Evolutionary conservation across 2,797 vertebrate genomes (phyloP), one percentile per base, ranked within the genome.

Genomic region (Picus viridis): DNA sequence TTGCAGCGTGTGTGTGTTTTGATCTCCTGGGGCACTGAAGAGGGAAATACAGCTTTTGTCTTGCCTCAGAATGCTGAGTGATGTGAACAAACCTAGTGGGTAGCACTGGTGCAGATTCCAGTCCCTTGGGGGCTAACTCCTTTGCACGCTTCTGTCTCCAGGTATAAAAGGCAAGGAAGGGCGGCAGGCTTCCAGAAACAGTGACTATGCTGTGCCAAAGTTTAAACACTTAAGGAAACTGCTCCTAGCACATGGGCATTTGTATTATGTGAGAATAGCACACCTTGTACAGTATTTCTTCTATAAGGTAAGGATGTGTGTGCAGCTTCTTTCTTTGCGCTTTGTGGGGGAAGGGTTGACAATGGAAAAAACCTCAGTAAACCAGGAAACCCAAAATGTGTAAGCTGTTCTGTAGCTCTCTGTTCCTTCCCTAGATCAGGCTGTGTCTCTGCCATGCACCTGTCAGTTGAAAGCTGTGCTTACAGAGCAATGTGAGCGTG

Each of bases 221-320:
- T 99, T 99, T 82, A 99, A 99, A 94, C 99, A 99, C 94, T 98
- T 99, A 81, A 99, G 98, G 96, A 99, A 98, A 97, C 97, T 99
- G 63, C 95, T 99, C 14, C 97, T 99, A 97, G 99, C 97, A 79
- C 99, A 99, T 19, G 99, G 99, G 36, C 99, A 99, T 97, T 99
- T 99, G 56, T 99, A 99, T 97, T 99, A 99, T 24, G 99, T 99
- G 91, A 98, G 99, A 97, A 99, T 99, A 96, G 98, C 99, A 90
- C 99, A 99, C 92, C 98, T 99, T 93, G 99, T 99, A 97, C 99
- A 99, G 91, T 99, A 99, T 98, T 99, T 99, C 98, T 99, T 99
- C 97, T 99, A 99, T 97, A 99, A 99, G 99, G 99, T 99, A 97
- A 91, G 97, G 34, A 16, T 20, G 10, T 6, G 5, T 2, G 14